These are phyloP conservation scores for Drosophila putrida DNA, from an alignment of 2,888 invertebrate genomes.

Conservation along the genomic window DNA sequence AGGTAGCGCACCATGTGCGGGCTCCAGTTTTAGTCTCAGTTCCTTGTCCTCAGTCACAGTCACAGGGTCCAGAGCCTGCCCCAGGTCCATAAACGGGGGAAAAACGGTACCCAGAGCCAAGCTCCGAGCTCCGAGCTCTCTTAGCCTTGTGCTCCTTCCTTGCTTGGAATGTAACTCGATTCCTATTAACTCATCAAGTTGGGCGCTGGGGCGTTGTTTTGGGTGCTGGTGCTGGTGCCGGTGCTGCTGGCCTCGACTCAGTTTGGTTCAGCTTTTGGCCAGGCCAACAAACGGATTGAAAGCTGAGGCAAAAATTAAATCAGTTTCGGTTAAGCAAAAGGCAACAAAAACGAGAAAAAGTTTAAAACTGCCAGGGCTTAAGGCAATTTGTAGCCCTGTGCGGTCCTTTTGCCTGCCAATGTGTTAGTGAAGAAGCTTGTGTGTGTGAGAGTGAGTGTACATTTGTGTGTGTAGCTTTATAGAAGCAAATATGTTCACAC, in stretches of 20 bases:
- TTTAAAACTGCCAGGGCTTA: constrained; percentile 57
- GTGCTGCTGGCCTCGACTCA: constrained; percentile 14
- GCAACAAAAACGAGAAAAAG: constrained; percentile 50
- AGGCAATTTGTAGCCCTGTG: constrained; percentile 81
- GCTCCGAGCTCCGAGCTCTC: constrained; percentile 21
- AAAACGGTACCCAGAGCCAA: constrained; percentile 19
- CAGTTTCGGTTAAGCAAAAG: constrained; percentile 74
- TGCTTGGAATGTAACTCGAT: constrained; percentile 84
- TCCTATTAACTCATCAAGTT: constrained; percentile 85
- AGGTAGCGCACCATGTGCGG: constrained; percentile 73
- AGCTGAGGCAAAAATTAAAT: constrained; percentile 72
- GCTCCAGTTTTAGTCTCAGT: constrained; percentile 16
- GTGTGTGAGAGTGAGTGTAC: constrained; percentile 19
- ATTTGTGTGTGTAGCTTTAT: constrained; percentile 45
- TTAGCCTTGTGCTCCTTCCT: constrained; percentile 56
- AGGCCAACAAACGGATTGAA: constrained; percentile 59
- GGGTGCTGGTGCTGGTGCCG: constrained; percentile 48
- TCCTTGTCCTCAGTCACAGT: background rate
- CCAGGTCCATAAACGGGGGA: constrained; percentile 22
- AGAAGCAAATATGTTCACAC: constrained; percentile 78
- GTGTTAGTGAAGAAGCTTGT: constrained; percentile 23
- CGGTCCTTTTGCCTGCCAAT: constrained; percentile 65
- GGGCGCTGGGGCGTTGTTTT: constrained; percentile 71
- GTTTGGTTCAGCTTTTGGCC: constrained; percentile 4
- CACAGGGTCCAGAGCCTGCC: background rate